phyloP scores from a whole-genome alignment of 2,113 vertebrate species.

The Oncorhynchus gorbuscha region DNA sequence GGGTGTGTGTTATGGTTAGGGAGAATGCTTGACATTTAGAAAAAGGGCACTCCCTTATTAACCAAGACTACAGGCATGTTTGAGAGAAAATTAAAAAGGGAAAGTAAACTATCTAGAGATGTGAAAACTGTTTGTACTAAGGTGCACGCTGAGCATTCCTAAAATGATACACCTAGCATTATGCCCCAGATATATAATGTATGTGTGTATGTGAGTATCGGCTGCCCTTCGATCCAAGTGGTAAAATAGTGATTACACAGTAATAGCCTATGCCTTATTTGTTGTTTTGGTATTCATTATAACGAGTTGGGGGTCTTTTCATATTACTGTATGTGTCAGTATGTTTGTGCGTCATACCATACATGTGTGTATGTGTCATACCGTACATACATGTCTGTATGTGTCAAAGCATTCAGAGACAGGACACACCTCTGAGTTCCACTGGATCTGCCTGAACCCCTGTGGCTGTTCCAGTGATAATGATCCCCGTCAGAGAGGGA shows the following conservation, averaged over 20 bases:
- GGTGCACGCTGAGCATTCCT: neutral
- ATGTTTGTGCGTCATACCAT: too few species aligned
- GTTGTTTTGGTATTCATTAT: too few species aligned
- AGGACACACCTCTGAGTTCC: conserved; percentile 75
- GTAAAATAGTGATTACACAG: too few species aligned
- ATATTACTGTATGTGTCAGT: too few species aligned
- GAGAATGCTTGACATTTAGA: neutral
- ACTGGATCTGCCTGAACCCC: conserved; percentile 70
- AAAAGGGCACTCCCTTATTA: neutral
- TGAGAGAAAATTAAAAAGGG: neutral
- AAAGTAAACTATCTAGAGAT: neutral
- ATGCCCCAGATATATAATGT: neutral
- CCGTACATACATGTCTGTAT: neutral
- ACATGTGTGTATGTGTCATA: too few species aligned
- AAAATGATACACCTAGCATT: neutral
- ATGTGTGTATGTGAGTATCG: neutral
- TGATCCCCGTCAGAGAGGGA: conserved; percentile 81
- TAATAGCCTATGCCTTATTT: too few species aligned
- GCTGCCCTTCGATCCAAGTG: neutral
- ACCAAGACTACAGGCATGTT: neutral
- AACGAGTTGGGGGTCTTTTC: too few species aligned
- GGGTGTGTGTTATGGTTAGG: neutral
- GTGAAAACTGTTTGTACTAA: neutral
- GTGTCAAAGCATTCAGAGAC: neutral
- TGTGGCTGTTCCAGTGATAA: conserved; percentile 81